Evolutionary conservation across 2,113 vertebrate genomes (phyloP).

Genomic region (Mixornis gularis): DNA sequence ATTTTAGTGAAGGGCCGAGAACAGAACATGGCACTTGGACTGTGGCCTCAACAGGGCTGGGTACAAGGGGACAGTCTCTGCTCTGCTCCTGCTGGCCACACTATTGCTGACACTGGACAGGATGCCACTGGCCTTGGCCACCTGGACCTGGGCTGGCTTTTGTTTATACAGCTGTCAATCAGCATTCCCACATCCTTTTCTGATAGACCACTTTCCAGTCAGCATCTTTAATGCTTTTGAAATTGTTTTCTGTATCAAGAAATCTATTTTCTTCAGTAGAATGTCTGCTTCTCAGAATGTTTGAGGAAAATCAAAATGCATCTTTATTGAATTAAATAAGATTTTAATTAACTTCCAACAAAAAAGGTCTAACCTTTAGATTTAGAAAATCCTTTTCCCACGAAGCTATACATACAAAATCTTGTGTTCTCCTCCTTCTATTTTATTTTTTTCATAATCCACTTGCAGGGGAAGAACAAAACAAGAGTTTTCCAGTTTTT

Average conservation of each 20-base stretch:
- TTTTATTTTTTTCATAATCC: background rate
- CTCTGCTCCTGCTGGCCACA: background rate
- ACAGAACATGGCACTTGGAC: fast-evolving
- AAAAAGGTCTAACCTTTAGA: background rate
- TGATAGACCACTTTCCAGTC: background rate
- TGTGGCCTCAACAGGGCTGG: fast-evolving
- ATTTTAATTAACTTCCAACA: background rate
- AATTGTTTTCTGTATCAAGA: background rate
- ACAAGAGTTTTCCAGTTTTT: background rate
- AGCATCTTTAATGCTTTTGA: background rate
- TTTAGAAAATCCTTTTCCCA: background rate
- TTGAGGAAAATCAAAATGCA: background rate
- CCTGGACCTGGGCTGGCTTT: background rate
- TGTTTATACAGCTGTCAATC: background rate
- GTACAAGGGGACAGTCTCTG: fast-evolving
- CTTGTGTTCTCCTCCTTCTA: background rate
- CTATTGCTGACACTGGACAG: background rate
- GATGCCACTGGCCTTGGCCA: background rate
- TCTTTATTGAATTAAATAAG: background rate
- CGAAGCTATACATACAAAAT: background rate
- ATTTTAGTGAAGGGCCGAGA: background rate
- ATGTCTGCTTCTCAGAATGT: background rate
- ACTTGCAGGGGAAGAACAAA: background rate
- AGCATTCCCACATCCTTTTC: background rate
- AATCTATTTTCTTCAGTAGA: background rate